Evolutionary conservation across 2,888 invertebrate genomes (phyloP), one percentile per base, ranked within the genome.

Genomic region (Eledona agricola): DNA sequence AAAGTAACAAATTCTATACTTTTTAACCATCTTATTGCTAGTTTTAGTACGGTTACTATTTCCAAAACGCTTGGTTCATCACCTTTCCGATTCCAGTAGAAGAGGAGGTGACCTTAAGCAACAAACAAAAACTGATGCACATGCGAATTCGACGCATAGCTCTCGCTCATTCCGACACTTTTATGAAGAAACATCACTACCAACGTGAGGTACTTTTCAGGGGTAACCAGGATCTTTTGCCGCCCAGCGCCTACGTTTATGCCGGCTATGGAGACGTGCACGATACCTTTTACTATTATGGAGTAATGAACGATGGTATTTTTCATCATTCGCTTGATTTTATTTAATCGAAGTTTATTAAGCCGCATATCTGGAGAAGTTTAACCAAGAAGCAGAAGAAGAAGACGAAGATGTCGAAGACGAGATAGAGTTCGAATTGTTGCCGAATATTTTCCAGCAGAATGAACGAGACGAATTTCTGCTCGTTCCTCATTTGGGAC

Each of bases 251-350:
- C 35, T 67, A 69, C 16, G 70, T 72, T 3, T 74, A 74, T 46
- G 72, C 73, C 1, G 73, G 73, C 0, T 74, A 71, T 32, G 74
- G 74, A 1, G 72, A 72, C 34, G 68, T 71, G 1, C 67, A 67
- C 9, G 65, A 70, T 28, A 67, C 57, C 11, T 73, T 74, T 52
- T 74, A 69, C 37, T 73, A 67, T 55, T 74, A 74, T 43, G 74
- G 74, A 7, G 70, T 67, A 4, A 73, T 73, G 73, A 73, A 73
- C 37, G 69, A 72, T 26, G 72, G 74, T 72, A 60, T 7, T 6
- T 25, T 15, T 15, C 20, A n/a, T 19, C 20, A n/a, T 19, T 19
- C 4, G 20, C n/a, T 19, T 19, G 20, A 5, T 28, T 23, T 19
- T 19, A 19, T 26, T 3, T 11, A 15, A 7, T 13, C 17, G 6